A percentile compares a stretch with the other conserved stretches of the same genome.
These are phyloP conservation scores for Aphidius ervi DNA, from an alignment of 1,140 invertebrate genomes.

Conservation along the genomic window DNA sequence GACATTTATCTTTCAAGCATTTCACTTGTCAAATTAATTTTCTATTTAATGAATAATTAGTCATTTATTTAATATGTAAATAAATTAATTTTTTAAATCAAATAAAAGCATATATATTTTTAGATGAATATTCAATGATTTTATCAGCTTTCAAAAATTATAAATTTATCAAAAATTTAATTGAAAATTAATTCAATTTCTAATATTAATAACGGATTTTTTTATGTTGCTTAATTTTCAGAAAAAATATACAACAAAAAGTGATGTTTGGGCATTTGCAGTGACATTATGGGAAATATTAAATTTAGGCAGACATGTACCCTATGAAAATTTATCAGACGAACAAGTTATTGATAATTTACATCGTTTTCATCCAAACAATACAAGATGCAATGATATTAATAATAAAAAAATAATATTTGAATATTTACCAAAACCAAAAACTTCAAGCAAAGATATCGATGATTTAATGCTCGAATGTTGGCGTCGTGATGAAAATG, in stretches of 20 bases:
- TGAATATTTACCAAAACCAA: conserved; percentile 63
- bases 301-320: conserved; percentile 62
- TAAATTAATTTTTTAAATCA: too few relatives aligned
- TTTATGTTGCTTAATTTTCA: conserved; percentile 32
- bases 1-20: too few relatives aligned
- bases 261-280: conserved; percentile 75
- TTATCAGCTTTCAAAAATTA: too few relatives aligned
- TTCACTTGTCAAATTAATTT: too few relatives aligned
- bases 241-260: conserved; percentile 71
- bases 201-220: not conserved
- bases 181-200: not conserved
- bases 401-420: conserved; percentile 39
- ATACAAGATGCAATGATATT: conserved; percentile 17
- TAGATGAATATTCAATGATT: too few relatives aligned
- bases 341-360: conserved; percentile 70
- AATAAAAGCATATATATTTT: not conserved
- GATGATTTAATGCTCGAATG: conserved; percentile 88
- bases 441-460: conserved; percentile 74
- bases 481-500: conserved; percentile 75
- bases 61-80: too few relatives aligned
- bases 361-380: conserved; percentile 57
- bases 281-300: conserved; percentile 76
- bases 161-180: not conserved
- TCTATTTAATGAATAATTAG: too few relatives aligned
- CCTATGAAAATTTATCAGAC: conserved; percentile 69